Evolutionary conservation across 2,888 invertebrate species (phyloP).

Genomic region (Julus scanicus): DNA sequence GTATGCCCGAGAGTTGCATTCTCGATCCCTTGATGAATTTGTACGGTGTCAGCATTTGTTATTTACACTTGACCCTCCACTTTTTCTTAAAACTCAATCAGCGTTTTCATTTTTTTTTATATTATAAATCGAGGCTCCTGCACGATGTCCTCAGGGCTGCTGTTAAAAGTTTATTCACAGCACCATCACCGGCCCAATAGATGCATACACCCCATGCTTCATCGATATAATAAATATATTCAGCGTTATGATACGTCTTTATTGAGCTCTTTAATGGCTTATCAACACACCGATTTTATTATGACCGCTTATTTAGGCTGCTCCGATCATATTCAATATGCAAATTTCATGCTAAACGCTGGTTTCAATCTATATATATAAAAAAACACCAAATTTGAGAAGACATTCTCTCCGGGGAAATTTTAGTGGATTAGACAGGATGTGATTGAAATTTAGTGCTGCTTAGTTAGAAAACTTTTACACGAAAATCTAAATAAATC

Average conservation of each 20-base stretch:
- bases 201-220: slow-evolving; percentile 9
- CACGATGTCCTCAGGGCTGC: slow-evolving; percentile 19
- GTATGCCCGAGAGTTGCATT: slow-evolving; percentile 19
- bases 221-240: slow-evolving; percentile 19
- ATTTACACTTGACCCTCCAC: slow-evolving; percentile 2
- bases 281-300: slow-evolving; percentile 19
- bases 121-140: not conserved
- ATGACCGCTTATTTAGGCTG: slow-evolving; percentile 19
- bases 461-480: too few relatives aligned
- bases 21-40: slow-evolving; percentile 11
- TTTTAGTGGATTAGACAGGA: too few relatives aligned
- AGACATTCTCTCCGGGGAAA: too few relatives aligned
- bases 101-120: not conserved
- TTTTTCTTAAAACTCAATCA: slow-evolving; percentile 11
- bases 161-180: slow-evolving; percentile 10
- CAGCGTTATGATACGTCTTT: slow-evolving; percentile 3
- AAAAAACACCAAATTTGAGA: too few relatives aligned
- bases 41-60: slow-evolving; percentile 19
- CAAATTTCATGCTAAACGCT: not conserved
- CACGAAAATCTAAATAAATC: too few relatives aligned
- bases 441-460: too few relatives aligned
- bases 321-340: not conserved
- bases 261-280: slow-evolving; percentile 5
- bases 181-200: not conserved
- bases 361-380: too few relatives aligned